phyloP scores from a whole-genome alignment of 2,888 invertebrate genomes.

The Synanthedon tipuliformis region DNA sequence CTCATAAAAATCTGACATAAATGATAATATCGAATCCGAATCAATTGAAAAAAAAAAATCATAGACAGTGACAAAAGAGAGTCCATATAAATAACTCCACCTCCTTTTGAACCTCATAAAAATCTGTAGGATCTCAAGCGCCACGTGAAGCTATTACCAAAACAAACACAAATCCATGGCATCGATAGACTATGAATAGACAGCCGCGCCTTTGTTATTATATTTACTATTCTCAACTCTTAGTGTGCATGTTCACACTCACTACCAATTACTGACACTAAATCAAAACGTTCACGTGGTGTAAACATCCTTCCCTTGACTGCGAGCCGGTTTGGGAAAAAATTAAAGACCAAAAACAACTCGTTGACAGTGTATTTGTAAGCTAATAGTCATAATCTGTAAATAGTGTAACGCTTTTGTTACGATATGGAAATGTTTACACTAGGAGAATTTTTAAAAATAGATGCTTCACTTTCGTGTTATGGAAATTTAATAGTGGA shows the following conservation, averaged over 20 bases:
- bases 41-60: too few species aligned
- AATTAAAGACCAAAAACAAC: slow-evolving; percentile 48
- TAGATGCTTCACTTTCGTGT: too few species aligned
- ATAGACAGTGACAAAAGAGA: slow-evolving; percentile 2
- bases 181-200: slow-evolving; percentile 46
- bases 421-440: slow-evolving; percentile 62
- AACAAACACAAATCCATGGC: slow-evolving; percentile 34
- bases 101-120: slow-evolving; percentile 14
- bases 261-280: slow-evolving; percentile 63
- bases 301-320: slow-evolving; percentile 57
- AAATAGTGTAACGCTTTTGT: slow-evolving; percentile 40
- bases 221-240: slow-evolving; percentile 57
- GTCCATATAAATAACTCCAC: slow-evolving; percentile 7
- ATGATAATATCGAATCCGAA: too few species aligned
- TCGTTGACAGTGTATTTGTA: slow-evolving; percentile 56
- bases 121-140: slow-evolving; percentile 17
- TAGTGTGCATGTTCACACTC: slow-evolving; percentile 65
- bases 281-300: slow-evolving; percentile 61
- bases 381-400: slow-evolving; percentile 62
- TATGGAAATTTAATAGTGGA: too few species aligned
- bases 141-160: slow-evolving; percentile 36
- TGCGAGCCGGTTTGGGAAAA: slow-evolving; percentile 31
- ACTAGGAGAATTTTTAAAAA: slow-evolving; percentile 27
- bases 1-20: slow-evolving; percentile 11
- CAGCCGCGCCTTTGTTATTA: slow-evolving; percentile 52